phyloP scores from a whole-genome alignment of 2,888 invertebrate species.

The Ophion ellenae region DNA sequence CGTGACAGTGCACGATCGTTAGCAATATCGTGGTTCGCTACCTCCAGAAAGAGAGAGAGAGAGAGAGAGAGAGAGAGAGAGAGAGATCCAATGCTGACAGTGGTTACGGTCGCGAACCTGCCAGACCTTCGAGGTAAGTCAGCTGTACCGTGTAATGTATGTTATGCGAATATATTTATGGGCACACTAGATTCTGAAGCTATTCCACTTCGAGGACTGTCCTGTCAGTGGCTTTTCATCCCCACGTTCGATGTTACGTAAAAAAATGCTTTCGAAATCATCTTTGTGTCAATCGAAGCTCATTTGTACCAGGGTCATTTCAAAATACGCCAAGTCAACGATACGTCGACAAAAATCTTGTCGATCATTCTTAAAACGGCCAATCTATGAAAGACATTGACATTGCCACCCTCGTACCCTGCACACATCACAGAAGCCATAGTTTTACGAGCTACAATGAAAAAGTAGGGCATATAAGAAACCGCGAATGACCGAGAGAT shows the following conservation, averaged over 20 bases:
- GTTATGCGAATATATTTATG: background rate
- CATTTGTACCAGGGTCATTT: background rate
- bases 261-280: background rate
- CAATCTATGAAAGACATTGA: background rate
- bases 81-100: conserved; percentile 27
- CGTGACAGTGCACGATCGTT: conserved; percentile 46
- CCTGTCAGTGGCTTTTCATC: background rate
- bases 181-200: background rate
- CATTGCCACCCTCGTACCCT: background rate
- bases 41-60: conserved; percentile 2
- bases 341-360: background rate
- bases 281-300: background rate
- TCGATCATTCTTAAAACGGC: background rate
- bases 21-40: conserved; percentile 42
- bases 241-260: background rate
- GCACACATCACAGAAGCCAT: conserved; percentile 10
- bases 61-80: background rate
- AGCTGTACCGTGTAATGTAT: conserved; percentile 3
- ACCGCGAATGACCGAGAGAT: background rate
- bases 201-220: background rate
- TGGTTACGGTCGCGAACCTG: conserved; percentile 44
- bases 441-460: conserved; percentile 23
- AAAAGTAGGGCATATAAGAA: background rate
- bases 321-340: background rate
- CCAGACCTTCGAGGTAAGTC: conserved; percentile 27